Percentiles rank a stretch among this genome's conserved stretches.
These are phyloP conservation scores for Diphyllodes magnificus DNA, from an alignment of 2,113 vertebrate genomes.

Conservation along the genomic window DNA sequence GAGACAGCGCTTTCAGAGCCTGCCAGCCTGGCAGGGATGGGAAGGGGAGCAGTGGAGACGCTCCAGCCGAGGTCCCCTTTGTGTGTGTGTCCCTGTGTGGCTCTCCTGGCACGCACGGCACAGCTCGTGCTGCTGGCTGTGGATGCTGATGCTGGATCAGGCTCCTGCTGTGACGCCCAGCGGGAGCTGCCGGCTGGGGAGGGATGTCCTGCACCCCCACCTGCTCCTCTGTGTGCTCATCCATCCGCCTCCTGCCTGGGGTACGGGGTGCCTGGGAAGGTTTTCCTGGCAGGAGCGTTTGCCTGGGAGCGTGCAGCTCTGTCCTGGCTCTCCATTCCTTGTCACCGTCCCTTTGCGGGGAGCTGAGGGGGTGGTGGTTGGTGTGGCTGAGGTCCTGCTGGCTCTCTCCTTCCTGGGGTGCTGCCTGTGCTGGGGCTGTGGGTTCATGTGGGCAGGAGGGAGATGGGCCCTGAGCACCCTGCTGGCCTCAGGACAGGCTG, in stretches of 20 bases:
- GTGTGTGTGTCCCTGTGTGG: neutral
- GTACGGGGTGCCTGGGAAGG: neutral
- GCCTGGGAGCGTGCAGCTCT: accelerated
- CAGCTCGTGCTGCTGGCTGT: neutral
- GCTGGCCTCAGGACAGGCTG: neutral
- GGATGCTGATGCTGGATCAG: neutral
- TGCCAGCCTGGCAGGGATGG: slow-evolving; percentile 5
- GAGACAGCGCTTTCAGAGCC: slow-evolving; percentile 33
- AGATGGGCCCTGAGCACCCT: neutral
- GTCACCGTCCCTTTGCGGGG: accelerated
- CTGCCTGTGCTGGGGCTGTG: neutral
- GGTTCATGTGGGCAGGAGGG: accelerated
- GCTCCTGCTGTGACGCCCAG: neutral
- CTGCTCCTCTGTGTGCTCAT: neutral
- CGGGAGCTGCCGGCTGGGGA: accelerated
- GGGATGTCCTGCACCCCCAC: neutral
- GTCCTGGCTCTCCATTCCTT: neutral
- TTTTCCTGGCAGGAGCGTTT: neutral
- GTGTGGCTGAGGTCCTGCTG: neutral
- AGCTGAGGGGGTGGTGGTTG: neutral
- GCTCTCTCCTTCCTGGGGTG: neutral
- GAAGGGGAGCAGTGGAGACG: neutral
- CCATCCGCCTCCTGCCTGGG: neutral
- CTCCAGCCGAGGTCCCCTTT: neutral
- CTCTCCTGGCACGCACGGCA: neutral